A percentile compares a stretch with the other conserved stretches of the same genome.
Conservation (phyloP, 2,888 invertebrate genomes). For the Linnaemya vulpina region DNA sequence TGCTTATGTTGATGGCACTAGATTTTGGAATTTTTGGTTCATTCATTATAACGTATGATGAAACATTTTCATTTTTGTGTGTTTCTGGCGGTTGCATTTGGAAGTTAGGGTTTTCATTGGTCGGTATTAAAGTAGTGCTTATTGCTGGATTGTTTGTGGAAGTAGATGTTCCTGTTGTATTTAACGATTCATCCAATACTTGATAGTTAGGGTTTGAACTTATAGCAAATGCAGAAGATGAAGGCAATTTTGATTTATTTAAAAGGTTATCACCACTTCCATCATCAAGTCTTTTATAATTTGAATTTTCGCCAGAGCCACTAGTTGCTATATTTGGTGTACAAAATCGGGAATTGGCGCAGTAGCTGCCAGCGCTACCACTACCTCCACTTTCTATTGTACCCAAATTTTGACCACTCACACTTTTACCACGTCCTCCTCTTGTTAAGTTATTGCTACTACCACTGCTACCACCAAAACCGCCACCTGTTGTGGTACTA, state of each 20-base stretch:
- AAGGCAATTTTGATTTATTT: slow-evolving; percentile 49
- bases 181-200: slow-evolving; percentile 76
- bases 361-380: slow-evolving; percentile 79
- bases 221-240: slow-evolving; percentile 56
- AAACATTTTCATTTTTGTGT: slow-evolving; percentile 35
- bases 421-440: slow-evolving; percentile 68
- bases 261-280: slow-evolving; percentile 45
- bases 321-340: slow-evolving; percentile 73
- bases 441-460: slow-evolving; percentile 78
- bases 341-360: slow-evolving; percentile 77
- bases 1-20: slow-evolving; percentile 71
- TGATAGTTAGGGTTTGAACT: slow-evolving; percentile 75
- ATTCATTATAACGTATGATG: slow-evolving; percentile 77
- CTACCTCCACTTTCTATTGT: slow-evolving; percentile 77
- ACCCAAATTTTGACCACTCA: slow-evolving; percentile 73
- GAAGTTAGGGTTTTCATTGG: slow-evolving; percentile 78
- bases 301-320: slow-evolving; percentile 78
- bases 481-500: slow-evolving; percentile 33
- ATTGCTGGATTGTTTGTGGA: slow-evolving; percentile 61
- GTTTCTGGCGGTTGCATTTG: slow-evolving; percentile 75
- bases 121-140: slow-evolving; percentile 29
- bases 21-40: slow-evolving; percentile 72
- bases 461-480: slow-evolving; percentile 35
- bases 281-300: slow-evolving; percentile 79
- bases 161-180: slow-evolving; percentile 66